These are phyloP conservation scores for Macroglossus sobrinus DNA, from an alignment of 2,113 vertebrate species.

Conservation along the genomic window DNA sequence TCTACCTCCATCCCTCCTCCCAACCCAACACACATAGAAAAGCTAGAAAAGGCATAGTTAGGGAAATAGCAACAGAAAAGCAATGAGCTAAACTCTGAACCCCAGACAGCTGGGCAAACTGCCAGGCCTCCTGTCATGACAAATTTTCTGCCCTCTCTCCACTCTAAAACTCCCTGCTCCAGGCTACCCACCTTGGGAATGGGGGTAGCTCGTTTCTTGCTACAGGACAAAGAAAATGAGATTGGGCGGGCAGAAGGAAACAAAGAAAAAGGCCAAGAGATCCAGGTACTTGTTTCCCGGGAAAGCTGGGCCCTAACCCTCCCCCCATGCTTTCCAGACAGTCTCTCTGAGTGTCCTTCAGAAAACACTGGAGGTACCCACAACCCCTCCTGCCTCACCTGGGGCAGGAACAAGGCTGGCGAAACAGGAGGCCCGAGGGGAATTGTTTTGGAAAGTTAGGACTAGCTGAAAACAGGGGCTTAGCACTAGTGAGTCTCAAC, in stretches of 20 bases:
- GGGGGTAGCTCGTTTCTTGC: background rate
- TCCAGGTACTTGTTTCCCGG: background rate
- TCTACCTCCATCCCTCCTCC: background rate
- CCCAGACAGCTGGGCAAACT: background rate
- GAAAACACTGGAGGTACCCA: background rate
- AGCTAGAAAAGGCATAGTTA: background rate
- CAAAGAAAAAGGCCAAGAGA: background rate
- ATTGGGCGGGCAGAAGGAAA: background rate
- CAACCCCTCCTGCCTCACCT: background rate
- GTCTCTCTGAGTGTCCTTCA: conserved; percentile 34
- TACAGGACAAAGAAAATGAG: conserved; percentile 37
- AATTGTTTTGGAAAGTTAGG: conserved; percentile 69
- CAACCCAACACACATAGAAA: background rate
- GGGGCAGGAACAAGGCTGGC: background rate
- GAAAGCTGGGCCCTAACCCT: background rate
- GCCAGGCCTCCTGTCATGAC: background rate
- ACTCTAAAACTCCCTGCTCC: background rate
- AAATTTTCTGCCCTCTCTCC: background rate
- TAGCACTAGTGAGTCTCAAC: conserved; percentile 54
- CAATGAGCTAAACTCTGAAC: background rate
- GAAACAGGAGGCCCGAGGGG: background rate
- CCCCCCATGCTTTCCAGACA: background rate
- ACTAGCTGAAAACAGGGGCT: conserved; percentile 64
- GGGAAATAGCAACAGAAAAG: background rate
- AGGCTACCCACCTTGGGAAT: conserved; percentile 21